A percentile compares a stretch with the other conserved stretches of the same genome.
Evolutionary conservation across 1,140 invertebrate genomes (phyloP).

Genomic region (Drosophila pachea): DNA sequence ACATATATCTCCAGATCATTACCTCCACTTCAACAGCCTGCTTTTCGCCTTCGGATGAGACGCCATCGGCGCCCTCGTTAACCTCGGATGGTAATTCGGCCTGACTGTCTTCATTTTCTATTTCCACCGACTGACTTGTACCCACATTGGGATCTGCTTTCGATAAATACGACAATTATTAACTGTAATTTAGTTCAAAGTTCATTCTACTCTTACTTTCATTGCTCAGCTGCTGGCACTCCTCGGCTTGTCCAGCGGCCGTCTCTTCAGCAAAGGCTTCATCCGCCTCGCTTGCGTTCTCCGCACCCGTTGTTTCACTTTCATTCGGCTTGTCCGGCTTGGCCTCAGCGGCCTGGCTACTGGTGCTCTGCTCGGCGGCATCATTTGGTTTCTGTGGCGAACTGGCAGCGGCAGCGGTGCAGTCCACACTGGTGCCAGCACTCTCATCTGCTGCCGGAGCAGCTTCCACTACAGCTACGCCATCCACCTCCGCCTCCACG

Average conservation of each 20-base stretch:
- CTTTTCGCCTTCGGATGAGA: slow-evolving; percentile 83
- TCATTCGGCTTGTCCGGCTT: slow-evolving; percentile 48
- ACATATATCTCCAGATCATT: background rate
- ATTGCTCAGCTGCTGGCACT: slow-evolving; percentile 55
- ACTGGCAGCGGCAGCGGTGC: slow-evolving; percentile 38
- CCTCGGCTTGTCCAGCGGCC: slow-evolving; percentile 47
- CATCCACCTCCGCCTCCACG: slow-evolving; percentile 82
- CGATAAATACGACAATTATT: background rate
- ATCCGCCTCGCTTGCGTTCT: slow-evolving; percentile 60
- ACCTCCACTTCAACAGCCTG: slow-evolving; percentile 80
- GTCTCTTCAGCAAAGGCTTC: slow-evolving; percentile 70
- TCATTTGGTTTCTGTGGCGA: slow-evolving; percentile 59
- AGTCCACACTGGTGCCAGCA: slow-evolving; percentile 50
- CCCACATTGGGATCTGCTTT: slow-evolving; percentile 64
- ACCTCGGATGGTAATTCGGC: slow-evolving; percentile 70
- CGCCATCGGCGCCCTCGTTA: slow-evolving; percentile 79
- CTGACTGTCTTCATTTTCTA: slow-evolving; percentile 63
- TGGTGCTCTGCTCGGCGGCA: slow-evolving; percentile 41
- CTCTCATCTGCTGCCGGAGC: slow-evolving; percentile 43
- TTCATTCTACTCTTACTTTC: slow-evolving; percentile 43
- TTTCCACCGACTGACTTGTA: slow-evolving; percentile 71
- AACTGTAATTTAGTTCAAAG: background rate
- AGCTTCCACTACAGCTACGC: slow-evolving; percentile 38
- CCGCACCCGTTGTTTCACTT: slow-evolving; percentile 39
- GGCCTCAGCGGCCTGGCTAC: slow-evolving; percentile 35